Conservation (phyloP, 2,888 invertebrate genomes). For the Adelognathus sp. region DNA sequence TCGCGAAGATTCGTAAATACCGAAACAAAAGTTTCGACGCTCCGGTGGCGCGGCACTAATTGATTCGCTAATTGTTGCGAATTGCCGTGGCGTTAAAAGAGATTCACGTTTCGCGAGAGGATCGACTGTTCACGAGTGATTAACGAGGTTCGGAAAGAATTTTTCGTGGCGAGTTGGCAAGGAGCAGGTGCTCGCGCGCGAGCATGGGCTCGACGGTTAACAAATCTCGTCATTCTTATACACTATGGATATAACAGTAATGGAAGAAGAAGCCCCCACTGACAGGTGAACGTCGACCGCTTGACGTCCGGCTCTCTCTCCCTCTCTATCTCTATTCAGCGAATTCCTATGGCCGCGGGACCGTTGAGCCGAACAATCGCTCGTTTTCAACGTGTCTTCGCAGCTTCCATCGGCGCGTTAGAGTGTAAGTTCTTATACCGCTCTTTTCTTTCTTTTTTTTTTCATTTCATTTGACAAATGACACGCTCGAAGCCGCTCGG, state of each 20-base stretch:
- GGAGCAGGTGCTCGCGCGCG: conserved; percentile 55
- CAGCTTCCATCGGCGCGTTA: conserved; percentile 38
- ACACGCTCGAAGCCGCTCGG: conserved; percentile 28
- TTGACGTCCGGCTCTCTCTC: conserved; percentile 53
- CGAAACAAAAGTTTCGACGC: not conserved
- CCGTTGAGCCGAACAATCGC: conserved; percentile 46
- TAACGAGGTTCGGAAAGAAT: conserved; percentile 53
- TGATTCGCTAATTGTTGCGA: conserved; percentile 42
- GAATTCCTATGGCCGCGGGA: conserved; percentile 46
- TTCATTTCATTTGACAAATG: conserved; percentile 55
- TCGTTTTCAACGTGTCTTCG: conserved; percentile 55
- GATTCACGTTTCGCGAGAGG: conserved; percentile 2
- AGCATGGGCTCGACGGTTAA: too few relatives aligned
- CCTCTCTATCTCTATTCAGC: conserved; percentile 47
- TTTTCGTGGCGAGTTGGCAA: conserved; percentile 28
- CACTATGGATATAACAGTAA: conserved; percentile 14
- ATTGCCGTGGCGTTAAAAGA: not conserved
- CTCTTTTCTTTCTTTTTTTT: conserved; percentile 1
- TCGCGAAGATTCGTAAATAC: conserved; percentile 55
- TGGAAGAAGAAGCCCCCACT: conserved; percentile 28
- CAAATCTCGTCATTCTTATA: conserved; percentile 22
- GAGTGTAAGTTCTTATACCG: conserved; percentile 1
- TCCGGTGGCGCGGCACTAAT: not conserved
- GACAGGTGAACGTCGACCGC: conserved; percentile 53
- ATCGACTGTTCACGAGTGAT: conserved; percentile 54